phyloP scores from a whole-genome alignment of 2,888 invertebrate species.

The Brachycybe producta region DNA sequence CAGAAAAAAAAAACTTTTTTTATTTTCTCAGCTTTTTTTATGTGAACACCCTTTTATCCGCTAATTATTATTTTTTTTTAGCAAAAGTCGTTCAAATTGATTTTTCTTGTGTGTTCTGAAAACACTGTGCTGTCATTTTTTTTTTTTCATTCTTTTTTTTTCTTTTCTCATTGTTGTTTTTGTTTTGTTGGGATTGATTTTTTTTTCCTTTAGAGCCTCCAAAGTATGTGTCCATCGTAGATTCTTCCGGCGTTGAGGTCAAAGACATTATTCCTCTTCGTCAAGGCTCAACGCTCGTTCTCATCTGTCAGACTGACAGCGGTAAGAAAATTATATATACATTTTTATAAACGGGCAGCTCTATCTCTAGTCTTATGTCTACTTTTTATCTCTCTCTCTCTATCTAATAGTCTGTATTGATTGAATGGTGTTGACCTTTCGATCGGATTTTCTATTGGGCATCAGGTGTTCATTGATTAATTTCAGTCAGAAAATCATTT shows the following conservation, averaged over 20 bases:
- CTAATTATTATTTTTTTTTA: too few relatives aligned
- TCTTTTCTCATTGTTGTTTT: not conserved
- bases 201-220: constrained; percentile 15
- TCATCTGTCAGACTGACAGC: constrained; percentile 71
- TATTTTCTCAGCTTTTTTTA: too few relatives aligned
- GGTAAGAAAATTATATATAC: constrained; percentile 48
- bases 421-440: too few relatives aligned
- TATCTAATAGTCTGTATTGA: not conserved
- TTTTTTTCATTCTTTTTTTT: not conserved
- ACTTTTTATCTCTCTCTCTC: not conserved
- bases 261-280: constrained; percentile 32
- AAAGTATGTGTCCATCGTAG: constrained; percentile 10
- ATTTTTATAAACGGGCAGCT: too few relatives aligned
- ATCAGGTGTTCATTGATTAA: not conserved
- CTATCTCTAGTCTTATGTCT: too few relatives aligned
- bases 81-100: too few relatives aligned
- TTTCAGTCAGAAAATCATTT: too few relatives aligned
- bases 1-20: too few relatives aligned
- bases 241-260: constrained; percentile 14
- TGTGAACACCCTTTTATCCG: too few relatives aligned
- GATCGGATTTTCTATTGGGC: not conserved
- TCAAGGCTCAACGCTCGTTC: constrained; percentile 64
- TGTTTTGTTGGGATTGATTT: not conserved
- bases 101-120: too few relatives aligned
- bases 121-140: not conserved